Percentiles rank a stretch among this genome's conserved stretches.
Conservation (phyloP, 2,113 vertebrate species). For the Mesitornis unicolor region DNA sequence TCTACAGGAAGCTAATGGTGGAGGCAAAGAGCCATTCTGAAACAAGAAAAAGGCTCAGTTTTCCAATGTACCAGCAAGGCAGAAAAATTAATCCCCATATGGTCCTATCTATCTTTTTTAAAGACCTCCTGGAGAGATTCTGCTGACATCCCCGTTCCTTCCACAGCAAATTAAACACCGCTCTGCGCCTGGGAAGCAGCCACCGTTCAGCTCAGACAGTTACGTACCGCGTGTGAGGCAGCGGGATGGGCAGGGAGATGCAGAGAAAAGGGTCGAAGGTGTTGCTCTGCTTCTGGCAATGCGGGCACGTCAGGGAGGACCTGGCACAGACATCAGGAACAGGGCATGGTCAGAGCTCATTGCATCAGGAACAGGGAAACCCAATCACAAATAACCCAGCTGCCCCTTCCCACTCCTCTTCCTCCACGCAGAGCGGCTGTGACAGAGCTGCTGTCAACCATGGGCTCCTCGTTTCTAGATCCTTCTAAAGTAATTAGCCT, state of each 20-base stretch:
- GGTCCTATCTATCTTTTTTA: background rate
- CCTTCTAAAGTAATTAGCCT: background rate
- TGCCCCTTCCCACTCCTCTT: background rate
- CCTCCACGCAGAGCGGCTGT: background rate
- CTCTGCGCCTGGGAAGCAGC: background rate
- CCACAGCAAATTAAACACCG: background rate
- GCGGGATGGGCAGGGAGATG: slow-evolving; percentile 94
- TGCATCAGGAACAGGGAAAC: background rate
- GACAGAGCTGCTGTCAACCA: background rate
- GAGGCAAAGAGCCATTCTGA: background rate
- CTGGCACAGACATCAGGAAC: slow-evolving; percentile 59
- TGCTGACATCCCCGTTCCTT: background rate
- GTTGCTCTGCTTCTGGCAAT: slow-evolving; percentile 98
- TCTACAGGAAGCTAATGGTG: background rate
- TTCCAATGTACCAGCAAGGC: background rate
- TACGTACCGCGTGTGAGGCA: slow-evolving; percentile 91
- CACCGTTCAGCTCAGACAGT: rapidly evolving
- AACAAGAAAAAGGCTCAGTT: background rate
- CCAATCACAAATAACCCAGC: background rate
- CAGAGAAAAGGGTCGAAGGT: slow-evolving; percentile 98
- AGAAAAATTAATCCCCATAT: background rate
- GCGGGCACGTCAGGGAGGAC: slow-evolving; percentile 95
- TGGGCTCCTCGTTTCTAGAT: background rate
- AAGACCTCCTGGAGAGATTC: background rate
- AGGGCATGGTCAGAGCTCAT: background rate